phyloP scores from a whole-genome alignment of 1,140 invertebrate genomes.

The Homalodisca vitripennis region DNA sequence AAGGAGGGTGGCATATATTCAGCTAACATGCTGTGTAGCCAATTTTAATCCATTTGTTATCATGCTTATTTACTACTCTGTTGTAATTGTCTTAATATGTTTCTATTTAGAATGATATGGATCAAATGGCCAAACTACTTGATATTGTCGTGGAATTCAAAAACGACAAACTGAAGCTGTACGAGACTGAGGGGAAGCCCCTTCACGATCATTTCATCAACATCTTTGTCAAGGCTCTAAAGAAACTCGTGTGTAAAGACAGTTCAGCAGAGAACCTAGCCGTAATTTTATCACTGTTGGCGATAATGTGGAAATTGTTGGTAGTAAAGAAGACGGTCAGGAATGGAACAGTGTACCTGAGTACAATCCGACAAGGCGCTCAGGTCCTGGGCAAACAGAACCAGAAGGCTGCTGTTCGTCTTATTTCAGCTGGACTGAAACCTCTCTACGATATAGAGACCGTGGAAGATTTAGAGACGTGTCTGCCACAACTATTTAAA shows the following conservation, averaged over 20 bases:
- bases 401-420: neutral
- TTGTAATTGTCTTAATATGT: too few species aligned
- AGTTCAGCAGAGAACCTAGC: neutral
- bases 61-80: too few species aligned
- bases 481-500: neutral
- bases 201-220: neutral
- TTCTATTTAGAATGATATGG: neutral
- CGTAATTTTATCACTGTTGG: neutral
- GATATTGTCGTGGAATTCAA: neutral
- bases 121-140: neutral
- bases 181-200: neutral
- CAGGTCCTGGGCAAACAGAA: neutral
- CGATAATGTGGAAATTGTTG: neutral
- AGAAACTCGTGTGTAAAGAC: neutral
- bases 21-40: too few species aligned
- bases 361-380: neutral
- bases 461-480: neutral
- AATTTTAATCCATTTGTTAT: too few species aligned
- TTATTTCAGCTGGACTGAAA: neutral
- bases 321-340: neutral
- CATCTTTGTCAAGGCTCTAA: neutral
- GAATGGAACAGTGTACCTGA: neutral
- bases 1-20: too few species aligned
- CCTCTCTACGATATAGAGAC: neutral
- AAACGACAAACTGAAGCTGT: neutral